A percentile compares a stretch with the other conserved stretches of the same genome.
Evolutionary conservation across 2,113 vertebrate genomes (phyloP).

Genomic region (Craseonycteris thonglongyai): DNA sequence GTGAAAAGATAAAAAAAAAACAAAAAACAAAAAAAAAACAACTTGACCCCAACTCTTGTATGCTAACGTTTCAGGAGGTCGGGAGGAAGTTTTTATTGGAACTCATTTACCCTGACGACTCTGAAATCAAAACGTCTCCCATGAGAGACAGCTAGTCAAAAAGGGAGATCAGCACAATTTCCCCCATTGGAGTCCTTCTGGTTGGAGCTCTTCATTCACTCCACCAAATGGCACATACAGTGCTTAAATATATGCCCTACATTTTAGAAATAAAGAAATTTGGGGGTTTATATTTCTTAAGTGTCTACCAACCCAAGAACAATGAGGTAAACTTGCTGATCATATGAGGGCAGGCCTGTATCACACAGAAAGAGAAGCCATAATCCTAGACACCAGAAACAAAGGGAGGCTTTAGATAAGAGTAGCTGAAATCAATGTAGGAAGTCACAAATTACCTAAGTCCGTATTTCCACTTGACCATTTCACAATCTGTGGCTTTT

Average conservation of each 20-base stretch:
- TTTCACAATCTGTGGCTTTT: neutral
- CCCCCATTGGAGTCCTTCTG: neutral
- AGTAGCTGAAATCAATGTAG: neutral
- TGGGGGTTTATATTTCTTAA: neutral
- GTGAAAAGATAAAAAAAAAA: no score
- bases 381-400: neutral
- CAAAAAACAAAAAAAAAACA: no score
- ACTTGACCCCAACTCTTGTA: neutral
- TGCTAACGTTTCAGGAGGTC: neutral
- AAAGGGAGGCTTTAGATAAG: neutral
- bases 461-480: neutral
- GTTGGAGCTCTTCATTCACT: neutral
- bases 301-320: neutral
- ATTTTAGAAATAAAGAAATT: neutral
- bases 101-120: neutral
- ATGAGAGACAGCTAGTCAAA: neutral
- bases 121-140: neutral
- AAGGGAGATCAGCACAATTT: neutral
- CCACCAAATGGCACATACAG: neutral
- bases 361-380: neutral
- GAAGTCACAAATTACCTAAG: neutral
- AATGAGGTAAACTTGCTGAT: neutral
- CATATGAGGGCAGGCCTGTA: neutral
- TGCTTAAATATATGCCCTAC: neutral
- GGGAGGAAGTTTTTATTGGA: neutral